phyloP scores from a whole-genome alignment of 2,797 vertebrate species.

The Enoplosus armatus region DNA sequence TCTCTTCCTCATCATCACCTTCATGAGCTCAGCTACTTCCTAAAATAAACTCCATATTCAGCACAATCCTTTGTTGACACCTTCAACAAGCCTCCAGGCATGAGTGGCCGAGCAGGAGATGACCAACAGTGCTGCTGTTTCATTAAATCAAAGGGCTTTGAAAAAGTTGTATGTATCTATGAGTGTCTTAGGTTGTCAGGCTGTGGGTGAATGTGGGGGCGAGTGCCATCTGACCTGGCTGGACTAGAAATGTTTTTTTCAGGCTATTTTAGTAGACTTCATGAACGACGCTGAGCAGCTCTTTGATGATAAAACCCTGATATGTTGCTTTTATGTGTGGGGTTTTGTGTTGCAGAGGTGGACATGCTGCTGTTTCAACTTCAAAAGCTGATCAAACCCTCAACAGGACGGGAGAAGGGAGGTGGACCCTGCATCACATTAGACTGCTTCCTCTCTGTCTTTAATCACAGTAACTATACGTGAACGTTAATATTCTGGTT shows the following conservation, averaged over 20 bases:
- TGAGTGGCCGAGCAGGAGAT: conserved; percentile 1
- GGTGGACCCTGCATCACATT: neutral
- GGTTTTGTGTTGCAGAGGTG: conserved; percentile 1
- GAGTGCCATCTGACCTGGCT: conserved; percentile 9
- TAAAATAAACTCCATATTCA: conserved; percentile 41
- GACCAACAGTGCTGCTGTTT: conserved; percentile 26
- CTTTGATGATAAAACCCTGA: conserved; percentile 34
- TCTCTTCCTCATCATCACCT: conserved; percentile 47
- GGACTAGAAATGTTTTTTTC: conserved; percentile 11
- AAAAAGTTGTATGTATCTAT: neutral
- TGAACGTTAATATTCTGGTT: neutral
- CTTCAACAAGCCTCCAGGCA: conserved; percentile 52
- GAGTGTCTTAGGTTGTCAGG: conserved; percentile 9
- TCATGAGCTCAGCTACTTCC: conserved; percentile 54
- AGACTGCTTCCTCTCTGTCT: conserved; percentile 5
- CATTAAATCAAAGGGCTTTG: conserved; percentile 51
- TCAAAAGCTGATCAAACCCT: conserved; percentile 32
- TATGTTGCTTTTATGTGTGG: conserved; percentile 22
- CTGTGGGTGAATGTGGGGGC: neutral
- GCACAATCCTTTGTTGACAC: conserved; percentile 64
- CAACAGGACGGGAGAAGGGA: neutral
- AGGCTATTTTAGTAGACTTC: neutral
- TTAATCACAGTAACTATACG: neutral
- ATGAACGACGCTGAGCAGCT: neutral
- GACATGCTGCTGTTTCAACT: conserved; percentile 26